Evolutionary conservation across 2,888 invertebrate genomes (phyloP).

Genomic region (Slavum lentiscoides): DNA sequence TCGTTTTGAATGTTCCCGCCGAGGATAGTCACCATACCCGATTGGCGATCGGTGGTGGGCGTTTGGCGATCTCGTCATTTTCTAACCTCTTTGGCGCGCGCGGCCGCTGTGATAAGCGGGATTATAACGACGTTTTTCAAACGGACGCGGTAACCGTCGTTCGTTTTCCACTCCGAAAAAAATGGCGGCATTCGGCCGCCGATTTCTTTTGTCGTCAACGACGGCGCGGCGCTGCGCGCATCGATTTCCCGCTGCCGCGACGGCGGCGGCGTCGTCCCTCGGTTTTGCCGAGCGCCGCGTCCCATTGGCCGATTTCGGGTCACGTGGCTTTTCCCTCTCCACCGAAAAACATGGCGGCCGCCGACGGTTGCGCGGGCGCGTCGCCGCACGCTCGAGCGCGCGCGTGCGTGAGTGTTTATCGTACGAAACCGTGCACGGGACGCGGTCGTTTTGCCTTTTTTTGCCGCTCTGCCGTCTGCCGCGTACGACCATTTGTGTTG

Average conservation of each 20-base stretch:
- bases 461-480: too few relatives aligned
- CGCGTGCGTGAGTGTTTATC: neutral
- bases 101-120: too few relatives aligned
- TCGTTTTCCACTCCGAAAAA: neutral
- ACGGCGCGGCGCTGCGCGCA: neutral
- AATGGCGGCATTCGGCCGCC: slow-evolving; percentile 29
- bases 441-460: neutral
- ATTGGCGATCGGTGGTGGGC: too few relatives aligned
- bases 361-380: slow-evolving; percentile 15
- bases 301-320: slow-evolving; percentile 18
- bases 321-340: neutral
- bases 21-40: too few relatives aligned
- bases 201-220: slow-evolving; percentile 42
- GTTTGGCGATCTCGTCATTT: too few relatives aligned
- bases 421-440: neutral
- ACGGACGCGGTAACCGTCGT: too few relatives aligned
- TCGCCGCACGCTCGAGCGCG: neutral
- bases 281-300: slow-evolving; percentile 14
- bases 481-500: too few relatives aligned
- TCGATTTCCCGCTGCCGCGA: slow-evolving; percentile 30
- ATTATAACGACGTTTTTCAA: too few relatives aligned
- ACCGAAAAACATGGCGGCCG: slow-evolving; percentile 34
- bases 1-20: too few relatives aligned
- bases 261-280: slow-evolving; percentile 37
- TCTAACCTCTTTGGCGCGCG: too few relatives aligned